These are phyloP conservation scores for Coelinius sp. DNA, from an alignment of 2,888 invertebrate genomes.

Conservation along the genomic window DNA sequence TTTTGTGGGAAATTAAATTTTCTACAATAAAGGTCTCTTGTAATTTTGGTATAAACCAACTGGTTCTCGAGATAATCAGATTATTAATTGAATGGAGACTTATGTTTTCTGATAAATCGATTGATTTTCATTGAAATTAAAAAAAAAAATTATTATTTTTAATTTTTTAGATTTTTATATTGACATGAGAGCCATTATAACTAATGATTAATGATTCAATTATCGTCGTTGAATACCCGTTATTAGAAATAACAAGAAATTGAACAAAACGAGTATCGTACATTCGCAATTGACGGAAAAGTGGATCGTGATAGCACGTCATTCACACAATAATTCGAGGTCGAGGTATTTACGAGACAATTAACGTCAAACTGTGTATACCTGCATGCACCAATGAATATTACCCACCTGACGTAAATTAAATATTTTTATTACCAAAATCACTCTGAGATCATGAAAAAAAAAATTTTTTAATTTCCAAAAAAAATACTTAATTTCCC, in stretches of 20 bases:
- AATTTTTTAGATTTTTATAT: too few relatives aligned
- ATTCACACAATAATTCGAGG: constrained; percentile 25
- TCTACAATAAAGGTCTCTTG: too few relatives aligned
- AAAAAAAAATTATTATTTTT: too few relatives aligned
- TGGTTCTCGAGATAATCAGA: too few relatives aligned
- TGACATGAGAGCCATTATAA: too few relatives aligned
- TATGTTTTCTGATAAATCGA: too few relatives aligned
- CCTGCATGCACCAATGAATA: constrained; percentile 3
- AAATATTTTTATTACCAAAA: not conserved
- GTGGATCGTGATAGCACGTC: constrained; percentile 12
- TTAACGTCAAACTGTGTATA: constrained; percentile 20
- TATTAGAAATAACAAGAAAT: not conserved
- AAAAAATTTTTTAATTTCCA: not conserved
- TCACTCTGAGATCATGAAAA: not conserved
- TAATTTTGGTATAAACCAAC: too few relatives aligned
- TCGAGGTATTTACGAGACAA: constrained; percentile 20
- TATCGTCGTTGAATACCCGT: not conserved
- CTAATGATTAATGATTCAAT: not conserved
- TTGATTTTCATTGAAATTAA: too few relatives aligned
- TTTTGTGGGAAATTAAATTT: too few relatives aligned
- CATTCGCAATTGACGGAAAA: constrained; percentile 16
- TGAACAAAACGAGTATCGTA: not conserved
- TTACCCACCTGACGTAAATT: constrained; percentile 16
- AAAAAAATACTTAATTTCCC: too few relatives aligned
- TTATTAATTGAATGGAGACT: too few relatives aligned